Evolutionary conservation across 2,797 vertebrate genomes (phyloP).

Genomic region (Tarsius wallacei): DNA sequence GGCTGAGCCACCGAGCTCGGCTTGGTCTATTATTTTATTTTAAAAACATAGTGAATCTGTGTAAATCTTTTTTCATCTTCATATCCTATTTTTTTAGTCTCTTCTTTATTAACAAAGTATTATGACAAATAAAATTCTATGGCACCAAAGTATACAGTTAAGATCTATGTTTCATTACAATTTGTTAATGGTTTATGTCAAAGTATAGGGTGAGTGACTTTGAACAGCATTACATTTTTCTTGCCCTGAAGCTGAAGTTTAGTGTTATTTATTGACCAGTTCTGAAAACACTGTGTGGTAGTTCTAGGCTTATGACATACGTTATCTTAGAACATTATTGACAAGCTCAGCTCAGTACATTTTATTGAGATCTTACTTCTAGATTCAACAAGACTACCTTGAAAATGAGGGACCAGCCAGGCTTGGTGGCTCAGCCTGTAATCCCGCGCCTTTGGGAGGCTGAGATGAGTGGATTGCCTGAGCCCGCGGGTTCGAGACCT

Average conservation of each 20-base stretch:
- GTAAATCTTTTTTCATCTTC: not conserved
- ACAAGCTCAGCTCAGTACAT: not conserved
- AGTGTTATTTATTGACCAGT: constrained; percentile 32
- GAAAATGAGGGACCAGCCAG: not conserved
- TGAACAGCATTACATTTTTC: constrained; percentile 61
- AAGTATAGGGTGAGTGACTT: constrained; percentile 37
- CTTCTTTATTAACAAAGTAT: constrained; percentile 57
- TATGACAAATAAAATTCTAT: constrained; percentile 54
- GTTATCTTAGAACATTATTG: not conserved
- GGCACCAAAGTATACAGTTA: not conserved
- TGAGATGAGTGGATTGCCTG: too few species aligned
- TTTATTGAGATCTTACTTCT: constrained; percentile 10
- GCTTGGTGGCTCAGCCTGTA: too few species aligned
- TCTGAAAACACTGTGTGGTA: not conserved
- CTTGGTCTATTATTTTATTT: not conserved
- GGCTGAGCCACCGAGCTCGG: too few species aligned
- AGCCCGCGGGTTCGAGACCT: too few species aligned
- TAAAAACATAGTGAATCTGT: not conserved
- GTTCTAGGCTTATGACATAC: not conserved
- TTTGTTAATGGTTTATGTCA: constrained; percentile 64
- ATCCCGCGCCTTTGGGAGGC: too few species aligned
- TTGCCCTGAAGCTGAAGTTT: constrained; percentile 51
- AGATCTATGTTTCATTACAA: constrained; percentile 64
- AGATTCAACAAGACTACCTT: not conserved
- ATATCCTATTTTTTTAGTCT: constrained; percentile 25